Percentiles rank a stretch among this genome's conserved stretches.
phyloP scores from a whole-genome alignment of 2,888 invertebrate species.

The Melanchra persicariae region DNA sequence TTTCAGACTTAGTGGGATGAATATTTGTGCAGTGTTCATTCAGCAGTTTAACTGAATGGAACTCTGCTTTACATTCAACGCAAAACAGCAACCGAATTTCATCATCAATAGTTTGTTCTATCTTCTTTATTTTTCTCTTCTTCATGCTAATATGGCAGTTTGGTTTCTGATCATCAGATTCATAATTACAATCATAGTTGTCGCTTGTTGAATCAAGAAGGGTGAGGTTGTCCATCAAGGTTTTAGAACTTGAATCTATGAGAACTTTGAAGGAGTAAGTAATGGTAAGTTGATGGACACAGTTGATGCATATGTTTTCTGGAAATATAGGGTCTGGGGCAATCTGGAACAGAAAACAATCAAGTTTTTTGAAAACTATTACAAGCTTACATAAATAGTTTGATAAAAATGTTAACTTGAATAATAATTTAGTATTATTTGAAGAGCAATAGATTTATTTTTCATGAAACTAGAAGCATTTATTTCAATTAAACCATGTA shows the following conservation, averaged over 20 bases:
- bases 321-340: conserved; percentile 77
- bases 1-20: conserved; percentile 79
- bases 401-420: too few species aligned
- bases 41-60: conserved; percentile 75
- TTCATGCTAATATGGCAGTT: conserved; percentile 63
- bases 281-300: conserved; percentile 85
- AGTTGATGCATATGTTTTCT: conserved; percentile 84
- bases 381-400: too few species aligned
- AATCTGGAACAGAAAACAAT: conserved; percentile 58
- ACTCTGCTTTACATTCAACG: conserved; percentile 85
- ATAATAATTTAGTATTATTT: too few species aligned
- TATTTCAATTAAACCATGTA: too few species aligned
- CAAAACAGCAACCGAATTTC: conserved; percentile 78
- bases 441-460: too few species aligned
- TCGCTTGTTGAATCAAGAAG: conserved; percentile 74
- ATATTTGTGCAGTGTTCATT: conserved; percentile 80
- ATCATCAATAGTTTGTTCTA: conserved; percentile 63
- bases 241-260: conserved; percentile 82
- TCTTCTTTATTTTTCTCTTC: conserved; percentile 65
- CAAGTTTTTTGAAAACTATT: not conserved
- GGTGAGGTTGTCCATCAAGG: conserved; percentile 72
- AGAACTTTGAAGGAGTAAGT: conserved; percentile 87
- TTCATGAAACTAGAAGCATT: too few species aligned
- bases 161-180: conserved; percentile 75
- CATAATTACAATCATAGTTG: conserved; percentile 76